A percentile compares a stretch with the other conserved stretches of the same genome.
phyloP scores from a whole-genome alignment of 2,113 vertebrate species.

The Equus przewalskii region DNA sequence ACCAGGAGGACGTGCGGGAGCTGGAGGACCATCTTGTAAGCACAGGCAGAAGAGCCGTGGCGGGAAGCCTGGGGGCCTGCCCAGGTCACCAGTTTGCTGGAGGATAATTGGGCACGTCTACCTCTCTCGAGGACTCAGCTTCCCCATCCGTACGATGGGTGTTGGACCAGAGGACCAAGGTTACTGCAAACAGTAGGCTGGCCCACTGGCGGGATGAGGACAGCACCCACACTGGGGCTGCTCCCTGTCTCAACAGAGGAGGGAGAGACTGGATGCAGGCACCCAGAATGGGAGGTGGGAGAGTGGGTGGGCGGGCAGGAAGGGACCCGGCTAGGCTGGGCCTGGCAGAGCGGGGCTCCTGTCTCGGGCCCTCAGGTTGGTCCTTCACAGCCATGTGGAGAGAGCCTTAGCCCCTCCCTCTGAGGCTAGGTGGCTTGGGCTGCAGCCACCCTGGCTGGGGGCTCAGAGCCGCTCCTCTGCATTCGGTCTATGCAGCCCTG shows the following conservation, averaged over 20 bases:
- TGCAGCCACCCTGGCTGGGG: neutral
- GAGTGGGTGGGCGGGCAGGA: neutral
- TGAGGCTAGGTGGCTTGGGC: neutral
- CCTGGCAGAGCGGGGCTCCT: neutral
- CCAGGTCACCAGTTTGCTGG: neutral
- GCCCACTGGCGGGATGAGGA: neutral
- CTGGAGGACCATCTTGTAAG: too few species aligned
- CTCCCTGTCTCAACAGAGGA: neutral
- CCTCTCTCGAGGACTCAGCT: neutral
- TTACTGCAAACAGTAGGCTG: neutral
- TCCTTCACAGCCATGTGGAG: neutral
- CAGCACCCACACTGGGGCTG: rapidly evolving
- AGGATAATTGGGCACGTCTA: neutral
- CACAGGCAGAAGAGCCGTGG: neutral
- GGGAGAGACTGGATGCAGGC: neutral
- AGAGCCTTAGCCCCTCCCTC: neutral
- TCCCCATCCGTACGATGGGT: neutral
- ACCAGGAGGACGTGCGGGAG: too few species aligned
- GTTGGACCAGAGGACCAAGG: neutral
- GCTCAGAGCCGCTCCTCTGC: neutral
- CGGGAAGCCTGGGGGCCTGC: neutral
- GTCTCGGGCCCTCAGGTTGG: neutral
- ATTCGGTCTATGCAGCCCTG: neutral
- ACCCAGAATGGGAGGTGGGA: too few species aligned
- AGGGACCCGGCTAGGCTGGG: neutral